Base-by-base conservation (phyloP, 2,113 vertebrate genomes). In the Sander lucioperca region DNA sequence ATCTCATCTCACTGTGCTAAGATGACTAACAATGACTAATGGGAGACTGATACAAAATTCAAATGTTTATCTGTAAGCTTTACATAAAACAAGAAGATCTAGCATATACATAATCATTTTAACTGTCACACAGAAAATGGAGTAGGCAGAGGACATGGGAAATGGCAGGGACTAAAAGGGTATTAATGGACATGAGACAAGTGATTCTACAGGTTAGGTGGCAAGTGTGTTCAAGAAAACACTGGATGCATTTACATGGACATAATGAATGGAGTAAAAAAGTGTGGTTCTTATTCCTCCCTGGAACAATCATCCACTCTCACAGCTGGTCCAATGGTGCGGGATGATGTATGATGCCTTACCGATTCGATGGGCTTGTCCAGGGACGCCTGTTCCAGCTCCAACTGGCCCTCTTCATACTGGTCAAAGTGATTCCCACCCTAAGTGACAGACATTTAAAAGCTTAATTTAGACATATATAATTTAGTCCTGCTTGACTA, bases 281-380 rank as follows among this genome's bases (percentile, higher is more conserved):
- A 79, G 62, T 80, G 83, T 88, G 87, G 75, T 74, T 92, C 72
- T 92, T 90, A 91, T 91, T 87, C 70, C 86, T 95, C 84, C 90
- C 93, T 95, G 93, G 94, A 93, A 93, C 94, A 95, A 93, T 96
- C 92, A 96, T 96, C 94, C 96, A 95, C 92, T 91, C 91, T 89
- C 96, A 97, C 95, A 87, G 78, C 93, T 87, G 90, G 74, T 74
- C 90, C 85, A 87, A 94, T 90, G 86, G 80, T 90, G 92, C 62
- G 2, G 92, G 91, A 21, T 90, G 87, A 91, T 58, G 33, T 83
- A 86, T 89, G 87, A 3, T 51, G 87, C 93, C 98, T 99, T 99
- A 99, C 98, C 98, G 98, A 97, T 98, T 99, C 98, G 87, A 99
- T 99, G 85, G 98, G 98, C 95, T 99, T 99, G 96, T 99, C 98